phyloP scores from a whole-genome alignment of 92 coral and sea anemone genomes.

The Palythoa grandiflora region DNA sequence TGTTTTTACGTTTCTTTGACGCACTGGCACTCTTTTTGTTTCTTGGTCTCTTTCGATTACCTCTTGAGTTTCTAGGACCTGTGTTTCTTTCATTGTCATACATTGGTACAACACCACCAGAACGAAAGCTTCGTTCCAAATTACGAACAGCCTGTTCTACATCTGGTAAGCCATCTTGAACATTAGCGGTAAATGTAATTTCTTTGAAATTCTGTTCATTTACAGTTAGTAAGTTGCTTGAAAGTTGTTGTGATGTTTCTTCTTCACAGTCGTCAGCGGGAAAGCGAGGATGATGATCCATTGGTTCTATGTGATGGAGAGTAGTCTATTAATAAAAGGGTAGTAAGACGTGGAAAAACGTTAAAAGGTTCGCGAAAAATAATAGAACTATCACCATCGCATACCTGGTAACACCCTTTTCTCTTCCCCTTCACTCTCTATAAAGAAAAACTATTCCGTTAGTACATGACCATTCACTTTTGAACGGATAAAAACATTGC shows the following conservation, averaged over 20 bases:
- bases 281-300: too few species aligned
- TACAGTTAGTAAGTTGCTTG: conserved; percentile 24
- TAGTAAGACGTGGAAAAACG: too few species aligned
- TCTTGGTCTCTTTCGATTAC: background rate
- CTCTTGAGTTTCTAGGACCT: background rate
- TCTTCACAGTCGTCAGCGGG: too few species aligned
- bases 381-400: too few species aligned
- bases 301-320: too few species aligned
- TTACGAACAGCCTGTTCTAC: conserved; percentile 7
- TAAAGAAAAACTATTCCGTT: too few species aligned
- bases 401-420: too few species aligned
- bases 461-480: too few species aligned
- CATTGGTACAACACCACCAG: background rate
- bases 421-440: too few species aligned
- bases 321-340: too few species aligned
- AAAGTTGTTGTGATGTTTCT: background rate
- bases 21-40: conserved; percentile 8
- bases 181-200: background rate
- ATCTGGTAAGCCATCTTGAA: conserved; percentile 34
- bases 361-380: too few species aligned
- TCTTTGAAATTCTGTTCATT: conserved; percentile 23
- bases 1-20: background rate
- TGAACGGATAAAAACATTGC: too few species aligned
- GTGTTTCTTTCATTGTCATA: background rate
- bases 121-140: conserved; percentile 29